Evolutionary conservation across 2,797 vertebrate genomes (phyloP).

Genomic region (Falco biarmicus): DNA sequence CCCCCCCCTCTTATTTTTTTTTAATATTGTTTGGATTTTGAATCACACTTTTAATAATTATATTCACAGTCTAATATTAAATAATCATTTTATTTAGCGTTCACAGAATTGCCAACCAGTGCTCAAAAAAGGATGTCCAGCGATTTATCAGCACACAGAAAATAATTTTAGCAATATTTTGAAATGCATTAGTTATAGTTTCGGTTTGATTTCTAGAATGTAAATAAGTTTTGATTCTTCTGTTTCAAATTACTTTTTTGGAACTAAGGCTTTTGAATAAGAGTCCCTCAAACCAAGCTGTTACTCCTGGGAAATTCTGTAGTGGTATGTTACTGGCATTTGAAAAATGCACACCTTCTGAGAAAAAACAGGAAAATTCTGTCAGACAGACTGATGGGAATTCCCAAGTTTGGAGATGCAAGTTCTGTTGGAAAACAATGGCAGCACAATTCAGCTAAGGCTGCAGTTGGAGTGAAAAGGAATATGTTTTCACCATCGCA

Average conservation of each 20-base stretch:
- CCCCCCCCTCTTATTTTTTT: too few relatives aligned
- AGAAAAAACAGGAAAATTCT: slow-evolving; percentile 85
- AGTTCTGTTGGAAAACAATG: slow-evolving; percentile 68
- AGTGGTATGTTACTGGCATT: slow-evolving; percentile 83
- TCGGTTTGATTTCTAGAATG: slow-evolving; percentile 64
- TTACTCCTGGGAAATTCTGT: slow-evolving; percentile 82
- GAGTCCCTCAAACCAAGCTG: slow-evolving; percentile 76
- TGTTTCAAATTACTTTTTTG: slow-evolving; percentile 58
- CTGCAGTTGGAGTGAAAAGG: slow-evolving; percentile 61
- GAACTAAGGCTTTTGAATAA: slow-evolving; percentile 61
- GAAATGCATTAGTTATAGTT: slow-evolving; percentile 41
- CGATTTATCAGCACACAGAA: slow-evolving; percentile 46
- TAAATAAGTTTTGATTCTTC: slow-evolving; percentile 61
- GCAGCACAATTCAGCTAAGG: slow-evolving; percentile 63
- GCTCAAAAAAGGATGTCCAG: slow-evolving; percentile 54
- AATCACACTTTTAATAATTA: slow-evolving; percentile 47
- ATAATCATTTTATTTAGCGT: slow-evolving; percentile 18
- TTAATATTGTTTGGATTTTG: neutral
- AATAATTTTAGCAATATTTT: slow-evolving; percentile 64
- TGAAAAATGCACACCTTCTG: slow-evolving; percentile 84
- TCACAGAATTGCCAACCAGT: slow-evolving; percentile 21
- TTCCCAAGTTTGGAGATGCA: slow-evolving; percentile 79
- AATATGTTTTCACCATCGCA: slow-evolving; percentile 33
- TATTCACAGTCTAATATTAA: slow-evolving; percentile 29
- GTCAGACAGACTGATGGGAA: slow-evolving; percentile 87